These are phyloP conservation scores for Balaenoptera acutorostrata DNA, from an alignment of 2,113 vertebrate genomes.

Conservation along the genomic window DNA sequence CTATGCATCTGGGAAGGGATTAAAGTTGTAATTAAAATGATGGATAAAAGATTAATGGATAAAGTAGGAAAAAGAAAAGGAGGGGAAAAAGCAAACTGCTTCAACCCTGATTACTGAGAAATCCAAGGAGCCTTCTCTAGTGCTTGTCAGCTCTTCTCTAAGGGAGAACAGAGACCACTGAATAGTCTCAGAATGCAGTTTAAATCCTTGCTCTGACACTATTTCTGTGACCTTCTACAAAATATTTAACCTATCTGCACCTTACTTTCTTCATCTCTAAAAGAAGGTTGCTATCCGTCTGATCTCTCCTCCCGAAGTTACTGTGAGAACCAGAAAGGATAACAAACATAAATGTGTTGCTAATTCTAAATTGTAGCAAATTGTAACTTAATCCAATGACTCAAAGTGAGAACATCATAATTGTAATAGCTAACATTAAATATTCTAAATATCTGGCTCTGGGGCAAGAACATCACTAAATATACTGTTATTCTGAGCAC, in stretches of 20 bases:
- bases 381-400: background rate
- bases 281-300: background rate
- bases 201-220: background rate
- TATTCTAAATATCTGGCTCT: background rate
- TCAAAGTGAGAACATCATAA: background rate
- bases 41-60: background rate
- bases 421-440: background rate
- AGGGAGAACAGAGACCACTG: background rate
- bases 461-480: background rate
- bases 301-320: background rate
- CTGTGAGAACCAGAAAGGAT: background rate
- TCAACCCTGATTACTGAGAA: background rate
- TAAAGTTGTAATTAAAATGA: background rate
- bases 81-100: background rate
- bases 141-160: background rate
- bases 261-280: background rate
- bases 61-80: background rate
- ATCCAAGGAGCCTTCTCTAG: background rate
- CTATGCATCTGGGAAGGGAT: background rate
- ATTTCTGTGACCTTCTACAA: background rate
- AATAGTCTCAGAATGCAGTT: background rate
- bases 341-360: background rate
- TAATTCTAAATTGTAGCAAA: background rate
- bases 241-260: background rate
- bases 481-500: background rate